These are phyloP conservation scores for Australoheros facetus DNA, from an alignment of 2,797 vertebrate genomes.

Conservation along the genomic window DNA sequence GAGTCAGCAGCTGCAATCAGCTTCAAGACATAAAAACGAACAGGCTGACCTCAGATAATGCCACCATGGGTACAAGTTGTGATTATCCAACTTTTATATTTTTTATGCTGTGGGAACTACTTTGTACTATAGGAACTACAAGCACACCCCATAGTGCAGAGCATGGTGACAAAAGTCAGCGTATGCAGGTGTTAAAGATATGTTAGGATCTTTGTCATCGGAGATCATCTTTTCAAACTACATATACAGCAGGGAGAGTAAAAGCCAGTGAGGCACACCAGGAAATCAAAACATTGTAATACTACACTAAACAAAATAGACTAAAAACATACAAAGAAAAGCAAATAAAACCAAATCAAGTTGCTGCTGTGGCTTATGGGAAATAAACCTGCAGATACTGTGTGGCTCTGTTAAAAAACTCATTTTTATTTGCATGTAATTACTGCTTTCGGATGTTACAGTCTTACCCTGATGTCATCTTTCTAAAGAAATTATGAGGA, in stretches of 20 bases:
- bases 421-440: no score
- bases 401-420: no score
- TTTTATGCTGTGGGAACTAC: background rate
- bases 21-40: background rate
- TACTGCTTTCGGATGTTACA: background rate
- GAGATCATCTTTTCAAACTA: background rate
- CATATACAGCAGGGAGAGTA: background rate
- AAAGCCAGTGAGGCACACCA: background rate
- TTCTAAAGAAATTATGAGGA: background rate
- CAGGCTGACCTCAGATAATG: background rate
- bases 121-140: background rate
- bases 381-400: background rate
- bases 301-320: background rate
- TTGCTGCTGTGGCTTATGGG: background rate
- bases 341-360: no score
- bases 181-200: background rate
- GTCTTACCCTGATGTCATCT: background rate
- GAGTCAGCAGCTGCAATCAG: background rate
- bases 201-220: background rate
- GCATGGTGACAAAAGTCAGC: background rate
- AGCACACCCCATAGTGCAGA: background rate
- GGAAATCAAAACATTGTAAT: background rate
- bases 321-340: no score
- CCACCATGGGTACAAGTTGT: background rate
- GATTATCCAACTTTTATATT: background rate